Evolutionary conservation across 2,888 invertebrate genomes (phyloP), one percentile per base, ranked within the genome.

Genomic region (Tigriopus californicus): DNA sequence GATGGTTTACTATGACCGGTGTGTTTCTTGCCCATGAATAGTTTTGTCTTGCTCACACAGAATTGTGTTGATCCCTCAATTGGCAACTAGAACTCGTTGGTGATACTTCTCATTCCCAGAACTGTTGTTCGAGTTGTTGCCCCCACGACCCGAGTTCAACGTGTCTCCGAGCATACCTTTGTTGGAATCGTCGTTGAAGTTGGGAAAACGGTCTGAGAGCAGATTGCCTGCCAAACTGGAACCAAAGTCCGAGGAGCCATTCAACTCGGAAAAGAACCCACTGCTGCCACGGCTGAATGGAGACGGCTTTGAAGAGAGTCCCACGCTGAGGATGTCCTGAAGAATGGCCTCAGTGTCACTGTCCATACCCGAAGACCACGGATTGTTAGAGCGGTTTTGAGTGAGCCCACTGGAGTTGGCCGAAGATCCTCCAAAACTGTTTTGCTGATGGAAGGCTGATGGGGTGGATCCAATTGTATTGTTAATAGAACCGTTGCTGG

Each of bases 261-360:
- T 33, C 33, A 33, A 33, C 33, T 33, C 33, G 33, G 33, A 33
- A 8, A 33, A 33, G 33, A 33, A 33, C 33, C 33, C 33, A 33
- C 33, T 33, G 8, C 33, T 33, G 33, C 33, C 33, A 33, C 33
- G 33, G 33, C 33, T 33, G 33, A 33, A 33, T 5, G 33, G 33
- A 5, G 33, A 33, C 33, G 33, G 33, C 8, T 33, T 33, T 33
- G 33, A 33, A 33, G 33, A 33, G 22, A 52, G 52, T 52, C 52
- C 52, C 52, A 52, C 52, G 24, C 25, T 25, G 22, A 52, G 33
- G 18, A 52, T 52, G 24, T 52, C 52, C 24, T 52, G 52, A 25
- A 52, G 52, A 25, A 52, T 25, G 15, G 52, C 52, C 52, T 47
- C 52, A 2, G 52, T 52, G 15, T 52, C 52, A 22, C 25, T 24